A percentile compares a stretch with the other conserved stretches of the same genome.
Conservation (phyloP, 2,888 invertebrate genomes). For the Dasysyrphus tricinctus region DNA sequence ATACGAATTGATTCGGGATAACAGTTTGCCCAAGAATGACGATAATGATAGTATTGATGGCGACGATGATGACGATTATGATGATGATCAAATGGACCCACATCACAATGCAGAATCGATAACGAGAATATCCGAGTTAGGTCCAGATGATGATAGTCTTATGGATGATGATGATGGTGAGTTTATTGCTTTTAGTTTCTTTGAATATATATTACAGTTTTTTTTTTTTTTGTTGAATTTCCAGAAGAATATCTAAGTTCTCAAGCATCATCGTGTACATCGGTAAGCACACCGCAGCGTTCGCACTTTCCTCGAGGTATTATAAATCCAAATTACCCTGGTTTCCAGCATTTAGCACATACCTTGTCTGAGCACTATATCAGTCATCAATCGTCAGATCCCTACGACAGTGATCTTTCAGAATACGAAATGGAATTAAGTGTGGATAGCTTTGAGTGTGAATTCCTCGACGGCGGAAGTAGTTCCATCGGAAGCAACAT, state of each 20-base stretch:
- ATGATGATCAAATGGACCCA: conserved; percentile 71
- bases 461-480: conserved; percentile 52
- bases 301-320: conserved; percentile 87
- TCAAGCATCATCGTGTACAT: conserved; percentile 72
- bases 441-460: conserved; percentile 78
- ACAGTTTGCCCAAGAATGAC: conserved; percentile 46
- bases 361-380: conserved; percentile 85
- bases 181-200: neutral
- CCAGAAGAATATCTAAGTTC: conserved; percentile 68
- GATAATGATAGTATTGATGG: conserved; percentile 36
- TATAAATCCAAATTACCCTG: conserved; percentile 93
- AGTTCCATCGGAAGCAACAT: conserved; percentile 41
- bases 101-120: conserved; percentile 65
- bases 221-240: conserved; percentile 1
- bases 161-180: conserved; percentile 72
- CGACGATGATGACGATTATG: conserved; percentile 56
- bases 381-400: conserved; percentile 81
- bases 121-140: conserved; percentile 53
- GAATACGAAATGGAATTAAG: conserved; percentile 81
- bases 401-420: conserved; percentile 81
- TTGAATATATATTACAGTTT: neutral
- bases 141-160: conserved; percentile 67
- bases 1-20: conserved; percentile 58
- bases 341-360: conserved; percentile 92
- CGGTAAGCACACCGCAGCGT: conserved; percentile 78